A percentile compares a stretch with the other conserved stretches of the same genome.
phyloP scores from a whole-genome alignment of 2,113 vertebrate genomes.

The Eulemur rufifrons region DNA sequence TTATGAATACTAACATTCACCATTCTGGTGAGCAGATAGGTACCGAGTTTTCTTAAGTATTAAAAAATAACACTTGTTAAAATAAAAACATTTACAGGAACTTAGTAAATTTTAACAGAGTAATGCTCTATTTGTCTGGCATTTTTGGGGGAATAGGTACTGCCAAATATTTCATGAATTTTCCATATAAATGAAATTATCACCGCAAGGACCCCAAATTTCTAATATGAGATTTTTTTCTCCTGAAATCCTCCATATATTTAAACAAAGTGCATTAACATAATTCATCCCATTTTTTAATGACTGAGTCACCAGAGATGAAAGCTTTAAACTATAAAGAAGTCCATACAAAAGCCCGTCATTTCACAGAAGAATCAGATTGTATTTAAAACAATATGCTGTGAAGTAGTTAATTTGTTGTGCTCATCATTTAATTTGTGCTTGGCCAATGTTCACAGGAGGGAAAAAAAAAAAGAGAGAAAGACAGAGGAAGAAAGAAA shows the following conservation, averaged over 20 bases:
- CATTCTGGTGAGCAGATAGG: neutral
- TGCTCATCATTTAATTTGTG: neutral
- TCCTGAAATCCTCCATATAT: neutral
- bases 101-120: neutral
- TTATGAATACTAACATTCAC: neutral
- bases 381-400: neutral
- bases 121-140: neutral
- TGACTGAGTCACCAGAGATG: neutral
- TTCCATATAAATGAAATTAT: neutral
- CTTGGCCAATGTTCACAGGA: neutral
- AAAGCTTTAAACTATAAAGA: neutral
- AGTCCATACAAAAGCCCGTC: neutral
- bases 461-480: neutral
- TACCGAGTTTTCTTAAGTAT: neutral
- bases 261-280: neutral
- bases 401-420: neutral
- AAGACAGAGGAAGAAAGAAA: neutral
- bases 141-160: neutral
- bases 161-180: neutral
- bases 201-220: neutral
- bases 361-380: neutral
- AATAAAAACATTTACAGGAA: neutral
- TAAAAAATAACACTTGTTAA: neutral
- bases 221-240: neutral
- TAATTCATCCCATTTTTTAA: neutral